Evolutionary conservation across 1,140 invertebrate genomes (phyloP).

Genomic region (Heliconius nattereri): DNA sequence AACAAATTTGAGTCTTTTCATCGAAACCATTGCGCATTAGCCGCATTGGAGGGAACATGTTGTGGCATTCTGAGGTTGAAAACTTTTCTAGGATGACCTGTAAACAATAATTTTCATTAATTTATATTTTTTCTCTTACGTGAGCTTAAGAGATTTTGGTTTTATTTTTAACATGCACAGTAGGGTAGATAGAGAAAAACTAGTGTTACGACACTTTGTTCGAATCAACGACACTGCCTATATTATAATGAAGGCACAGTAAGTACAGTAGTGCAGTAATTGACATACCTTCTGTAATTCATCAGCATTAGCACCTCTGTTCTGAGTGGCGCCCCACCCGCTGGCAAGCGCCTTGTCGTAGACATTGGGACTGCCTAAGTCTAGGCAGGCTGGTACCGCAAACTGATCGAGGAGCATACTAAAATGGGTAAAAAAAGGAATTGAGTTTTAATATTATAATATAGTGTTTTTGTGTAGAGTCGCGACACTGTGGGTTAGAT

Average conservation of each 20-base stretch:
- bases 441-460: neutral
- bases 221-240: neutral
- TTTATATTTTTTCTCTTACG: too few species aligned
- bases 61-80: conserved; percentile 40
- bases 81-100: conserved; percentile 60
- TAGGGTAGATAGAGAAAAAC: too few species aligned
- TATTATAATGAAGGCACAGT: too few species aligned
- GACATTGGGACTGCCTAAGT: conserved; percentile 36
- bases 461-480: too few species aligned
- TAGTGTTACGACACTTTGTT: too few species aligned
- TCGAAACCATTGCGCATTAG: conserved; percentile 51
- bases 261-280: too few species aligned
- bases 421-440: conserved; percentile 18
- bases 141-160: too few species aligned
- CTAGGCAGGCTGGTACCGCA: conserved; percentile 55
- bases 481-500: too few species aligned
- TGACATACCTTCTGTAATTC: conserved; percentile 51
- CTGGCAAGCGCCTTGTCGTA: conserved; percentile 42
- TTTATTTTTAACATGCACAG: too few species aligned
- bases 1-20: conserved; percentile 53
- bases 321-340: conserved; percentile 53
- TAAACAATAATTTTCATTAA: neutral
- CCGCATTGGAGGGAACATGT: conserved; percentile 36
- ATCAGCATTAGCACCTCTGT: conserved; percentile 46
- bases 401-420: conserved; percentile 47